Conservation (phyloP, 2,888 invertebrate genomes). For the Pseudococcus jackbeardsleyi region DNA sequence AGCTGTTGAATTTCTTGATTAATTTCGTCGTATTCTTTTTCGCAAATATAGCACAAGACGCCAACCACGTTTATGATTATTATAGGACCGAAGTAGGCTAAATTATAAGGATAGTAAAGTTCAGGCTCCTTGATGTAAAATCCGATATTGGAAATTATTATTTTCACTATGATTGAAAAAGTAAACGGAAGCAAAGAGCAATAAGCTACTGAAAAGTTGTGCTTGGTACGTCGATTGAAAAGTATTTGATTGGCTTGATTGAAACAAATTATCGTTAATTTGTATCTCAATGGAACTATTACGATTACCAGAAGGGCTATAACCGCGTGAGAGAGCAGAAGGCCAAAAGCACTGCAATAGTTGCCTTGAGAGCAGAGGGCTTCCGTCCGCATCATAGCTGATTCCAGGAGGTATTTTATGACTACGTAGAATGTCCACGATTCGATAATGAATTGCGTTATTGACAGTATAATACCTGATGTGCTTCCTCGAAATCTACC, state of each 20-base stretch:
- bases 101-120: constrained; percentile 66
- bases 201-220: constrained; percentile 22
- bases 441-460: constrained; percentile 60
- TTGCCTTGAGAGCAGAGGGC: constrained; percentile 66
- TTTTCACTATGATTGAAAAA: constrained; percentile 65
- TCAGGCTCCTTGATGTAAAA: constrained; percentile 61
- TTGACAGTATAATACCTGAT: constrained; percentile 57
- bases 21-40: constrained; percentile 66
- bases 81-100: constrained; percentile 65
- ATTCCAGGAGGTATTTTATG: constrained; percentile 62
- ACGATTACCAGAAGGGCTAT: constrained; percentile 65
- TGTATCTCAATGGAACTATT: constrained; percentile 64
- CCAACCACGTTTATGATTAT: constrained; percentile 65
- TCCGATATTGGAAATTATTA: constrained; percentile 63
- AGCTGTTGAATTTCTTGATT: constrained; percentile 66
- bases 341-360: constrained; percentile 66
- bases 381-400: constrained; percentile 55
- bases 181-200: constrained; percentile 57
- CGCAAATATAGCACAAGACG: constrained; percentile 65
- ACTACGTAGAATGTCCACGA: constrained; percentile 65
- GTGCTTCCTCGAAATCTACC: constrained; percentile 63
- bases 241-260: constrained; percentile 64
- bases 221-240: constrained; percentile 54
- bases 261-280: constrained; percentile 60
- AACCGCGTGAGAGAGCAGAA: constrained; percentile 65